Evolutionary conservation across 1,140 invertebrate genomes (phyloP).

Genomic region (Lamellibrachia luymesi): DNA sequence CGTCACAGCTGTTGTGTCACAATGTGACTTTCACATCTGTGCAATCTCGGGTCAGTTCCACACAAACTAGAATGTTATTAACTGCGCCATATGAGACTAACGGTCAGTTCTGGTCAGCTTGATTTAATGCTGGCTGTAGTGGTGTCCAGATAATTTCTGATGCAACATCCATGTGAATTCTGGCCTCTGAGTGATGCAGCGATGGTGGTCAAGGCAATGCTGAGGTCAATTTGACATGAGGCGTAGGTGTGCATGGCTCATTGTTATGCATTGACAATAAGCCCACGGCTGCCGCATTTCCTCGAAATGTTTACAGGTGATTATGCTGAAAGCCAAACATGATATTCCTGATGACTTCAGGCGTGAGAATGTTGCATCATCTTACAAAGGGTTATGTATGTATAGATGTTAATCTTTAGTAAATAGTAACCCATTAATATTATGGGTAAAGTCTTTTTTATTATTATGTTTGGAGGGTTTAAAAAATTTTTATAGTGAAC

Average conservation of each 20-base stretch:
- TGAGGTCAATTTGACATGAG: neutral
- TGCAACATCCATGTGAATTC: neutral
- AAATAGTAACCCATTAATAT: neutral
- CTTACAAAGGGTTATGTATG: neutral
- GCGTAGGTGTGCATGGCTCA: neutral
- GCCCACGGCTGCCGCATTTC: neutral
- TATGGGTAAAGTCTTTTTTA: neutral
- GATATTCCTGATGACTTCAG: neutral
- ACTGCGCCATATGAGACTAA: neutral
- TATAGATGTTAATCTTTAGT: neutral
- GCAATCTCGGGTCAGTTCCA: neutral
- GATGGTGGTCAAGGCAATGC: neutral
- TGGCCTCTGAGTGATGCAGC: neutral
- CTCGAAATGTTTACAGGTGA: neutral
- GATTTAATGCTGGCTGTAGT: neutral
- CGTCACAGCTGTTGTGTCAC: too few species aligned
- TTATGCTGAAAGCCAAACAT: neutral
- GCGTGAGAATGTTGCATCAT: neutral
- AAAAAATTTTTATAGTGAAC: neutral
- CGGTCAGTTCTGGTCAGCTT: neutral
- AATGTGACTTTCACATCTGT: too few species aligned
- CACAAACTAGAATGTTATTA: neutral
- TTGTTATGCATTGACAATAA: conserved; percentile 1
- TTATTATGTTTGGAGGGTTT: neutral
- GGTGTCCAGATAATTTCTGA: neutral